A percentile compares a stretch with the other conserved stretches of the same genome.
These are phyloP conservation scores for Felis catus DNA, from an alignment of 2,113 vertebrate species.

Conservation along the genomic window F.catus_Fca126_mat1.0 CM031413.1:19098001-19098500, in stretches of 20 bases:
- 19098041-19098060: slow-evolving; percentile 89
- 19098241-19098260: slow-evolving; percentile 99
- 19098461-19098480: slow-evolving; percentile 91
- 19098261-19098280: slow-evolving; percentile 99
- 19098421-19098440: slow-evolving; percentile 88
- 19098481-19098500: slow-evolving; percentile 69
- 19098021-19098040: slow-evolving; percentile 84
- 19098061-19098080: slow-evolving; percentile 82
- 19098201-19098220: slow-evolving; percentile 99
- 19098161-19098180: slow-evolving; percentile 92
- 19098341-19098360: slow-evolving; percentile 99
- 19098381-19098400: slow-evolving; percentile 93
- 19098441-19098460: slow-evolving; percentile 78
- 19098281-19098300: slow-evolving; percentile 99
- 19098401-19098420: slow-evolving; percentile 84
- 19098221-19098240: slow-evolving; percentile 99
- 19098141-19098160: slow-evolving; percentile 92
- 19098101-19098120: slow-evolving; percentile 98
- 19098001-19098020: slow-evolving; percentile 80
- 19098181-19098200: slow-evolving; percentile 98
- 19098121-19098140: slow-evolving; percentile 90
- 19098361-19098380: slow-evolving; percentile 96
- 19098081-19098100: slow-evolving; percentile 87
- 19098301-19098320: slow-evolving; percentile 99
- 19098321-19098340: slow-evolving; percentile 99